Percentiles rank a stretch among this genome's conserved stretches.
Conservation (phyloP, 2,888 invertebrate genomes). For the Noctua fimbriata region DNA sequence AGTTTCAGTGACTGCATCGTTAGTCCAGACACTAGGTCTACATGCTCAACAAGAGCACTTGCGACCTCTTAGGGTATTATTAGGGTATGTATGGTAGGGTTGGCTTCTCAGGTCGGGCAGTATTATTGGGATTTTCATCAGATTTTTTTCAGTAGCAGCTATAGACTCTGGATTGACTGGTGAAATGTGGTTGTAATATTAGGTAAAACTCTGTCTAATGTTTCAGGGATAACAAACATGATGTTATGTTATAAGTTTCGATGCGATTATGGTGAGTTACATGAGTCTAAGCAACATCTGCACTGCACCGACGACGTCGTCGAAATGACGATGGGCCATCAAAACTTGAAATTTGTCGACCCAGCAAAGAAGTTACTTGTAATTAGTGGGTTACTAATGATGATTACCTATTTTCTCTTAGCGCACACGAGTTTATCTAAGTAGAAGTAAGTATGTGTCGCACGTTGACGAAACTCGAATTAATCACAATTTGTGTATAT, state of each 20-base stretch:
- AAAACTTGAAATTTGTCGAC: not conserved
- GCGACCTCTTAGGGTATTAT: not conserved
- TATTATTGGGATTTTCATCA: not conserved
- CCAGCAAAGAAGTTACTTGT: not conserved
- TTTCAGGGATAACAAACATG: not conserved
- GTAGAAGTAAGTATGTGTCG: slow-evolving; percentile 7
- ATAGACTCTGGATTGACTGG: not conserved
- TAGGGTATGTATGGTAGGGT: not conserved
- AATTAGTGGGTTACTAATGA: not conserved
- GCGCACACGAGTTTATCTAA: slow-evolving; percentile 13
- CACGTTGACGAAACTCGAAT: slow-evolving; percentile 37
- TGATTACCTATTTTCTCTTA: slow-evolving; percentile 13
- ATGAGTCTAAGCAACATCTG: not conserved
- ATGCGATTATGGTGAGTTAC: not conserved
- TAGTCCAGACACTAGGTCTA: no score
- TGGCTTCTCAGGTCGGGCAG: not conserved
- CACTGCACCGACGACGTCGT: not conserved
- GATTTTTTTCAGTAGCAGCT: not conserved
- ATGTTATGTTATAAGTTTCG: not conserved
- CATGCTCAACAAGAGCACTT: not conserved
- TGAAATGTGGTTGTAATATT: not conserved
- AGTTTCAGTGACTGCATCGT: not conserved
- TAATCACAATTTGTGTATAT: slow-evolving; percentile 39
- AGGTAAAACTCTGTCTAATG: not conserved
- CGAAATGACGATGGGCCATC: not conserved